Base-by-base conservation (phyloP, 2,888 invertebrate species). In the Zonitis immaculata region DNA sequence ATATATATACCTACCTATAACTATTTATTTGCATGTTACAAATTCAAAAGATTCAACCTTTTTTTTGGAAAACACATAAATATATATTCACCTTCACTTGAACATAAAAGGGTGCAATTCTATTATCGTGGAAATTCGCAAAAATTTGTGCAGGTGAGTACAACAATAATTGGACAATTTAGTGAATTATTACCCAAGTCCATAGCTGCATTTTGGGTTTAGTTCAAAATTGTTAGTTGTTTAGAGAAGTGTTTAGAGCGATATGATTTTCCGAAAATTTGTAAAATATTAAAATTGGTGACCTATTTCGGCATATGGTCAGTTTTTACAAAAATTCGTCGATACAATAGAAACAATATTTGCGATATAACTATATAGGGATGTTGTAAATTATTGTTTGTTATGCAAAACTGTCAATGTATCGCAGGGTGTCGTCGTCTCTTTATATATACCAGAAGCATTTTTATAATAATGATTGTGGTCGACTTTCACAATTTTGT, bases 261-360 rank as follows among this genome's bases (percentile, higher is more conserved):
- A n/a, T n/a, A n/a, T n/a, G n/a, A n/a, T n/a, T n/a, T n/a, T n/a
- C n/a, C n/a, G n/a, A n/a, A n/a, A n/a, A n/a, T n/a, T n/a, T n/a
- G n/a, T n/a, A n/a, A n/a, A n/a, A n/a, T n/a, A n/a, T n/a, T n/a
- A n/a, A n/a, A 49, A 59, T 55, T 49, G 54, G 47, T 65, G 65
- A 65, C 65, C 63, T 58, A 65, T 57, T 62, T 65, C 54, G 51
- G 61, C 61, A 64, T 54, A 60, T 60, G 62, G 60, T 43, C 20
- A 44, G 39, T n/a, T n/a, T n/a, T n/a, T n/a, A n/a, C 14, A 32
- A 53, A 32, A 47, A 48, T 48, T 44, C 43, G 11, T 42, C 26
- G 27, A 16, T 47, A 43, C 47, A 39, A 50, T 11, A 44, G 9
- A 35, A 35, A 4, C 2, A 35, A 25, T 32, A 12, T 39, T 49